Conservation (phyloP, 2,113 vertebrate genomes). For the Cololabis saira region DNA sequence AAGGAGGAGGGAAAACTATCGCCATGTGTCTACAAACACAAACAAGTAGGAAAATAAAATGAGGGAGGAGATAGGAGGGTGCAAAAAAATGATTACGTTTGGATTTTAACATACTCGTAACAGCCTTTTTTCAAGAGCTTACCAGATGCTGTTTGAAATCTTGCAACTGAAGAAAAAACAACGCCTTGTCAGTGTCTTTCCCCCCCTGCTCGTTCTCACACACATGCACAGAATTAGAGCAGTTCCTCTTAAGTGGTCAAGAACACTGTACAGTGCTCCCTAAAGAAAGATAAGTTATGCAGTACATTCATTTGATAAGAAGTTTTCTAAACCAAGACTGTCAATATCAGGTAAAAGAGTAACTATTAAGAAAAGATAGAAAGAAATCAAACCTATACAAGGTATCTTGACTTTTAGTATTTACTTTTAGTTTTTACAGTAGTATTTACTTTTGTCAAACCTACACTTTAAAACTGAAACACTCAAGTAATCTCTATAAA, state of each 20-base stretch:
- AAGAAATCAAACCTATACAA: not conserved
- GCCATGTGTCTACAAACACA: conserved; percentile 77
- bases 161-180: conserved; percentile 77
- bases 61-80: conserved; percentile 35
- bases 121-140: conserved; percentile 73
- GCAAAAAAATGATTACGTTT: conserved; percentile 73
- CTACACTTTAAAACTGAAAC: no score
- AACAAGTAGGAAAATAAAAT: conserved; percentile 59
- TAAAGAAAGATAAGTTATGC: conserved; percentile 21
- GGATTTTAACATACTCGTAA: conserved; percentile 73
- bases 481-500: no score
- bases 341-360: conserved; percentile 21
- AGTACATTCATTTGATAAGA: conserved; percentile 42
- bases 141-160: conserved; percentile 85
- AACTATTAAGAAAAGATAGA: conserved; percentile 2
- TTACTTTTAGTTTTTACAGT: no score
- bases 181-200: conserved; percentile 49
- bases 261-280: conserved; percentile 44
- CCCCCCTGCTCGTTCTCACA: conserved; percentile 35
- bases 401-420: no score
- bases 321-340: conserved; percentile 25
- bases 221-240: conserved; percentile 58
- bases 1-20: conserved; percentile 59
- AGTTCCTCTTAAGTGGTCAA: conserved; percentile 43
- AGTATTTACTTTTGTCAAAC: no score